Evolutionary conservation across 2,113 vertebrate species (phyloP).

Genomic region (Potamarius usumacintae): DNA sequence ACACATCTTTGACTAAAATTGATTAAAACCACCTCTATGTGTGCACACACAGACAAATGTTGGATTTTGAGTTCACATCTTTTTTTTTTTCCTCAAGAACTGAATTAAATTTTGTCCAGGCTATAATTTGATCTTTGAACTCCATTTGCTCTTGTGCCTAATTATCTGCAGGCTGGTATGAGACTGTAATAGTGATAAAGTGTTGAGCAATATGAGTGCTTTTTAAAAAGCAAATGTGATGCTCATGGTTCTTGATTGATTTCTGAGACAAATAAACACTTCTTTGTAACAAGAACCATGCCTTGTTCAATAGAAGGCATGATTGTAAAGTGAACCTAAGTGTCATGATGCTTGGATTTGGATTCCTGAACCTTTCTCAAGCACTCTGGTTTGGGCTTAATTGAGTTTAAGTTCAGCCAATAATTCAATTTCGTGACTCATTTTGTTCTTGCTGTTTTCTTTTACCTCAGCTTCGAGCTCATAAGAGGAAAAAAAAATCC

Average conservation of each 20-base stretch:
- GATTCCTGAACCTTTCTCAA: constrained; percentile 7
- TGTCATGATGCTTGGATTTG: neutral
- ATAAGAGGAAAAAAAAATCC: neutral
- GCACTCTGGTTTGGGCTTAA: constrained; percentile 4
- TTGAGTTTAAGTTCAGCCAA: constrained; percentile 31
- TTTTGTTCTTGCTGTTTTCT: neutral
- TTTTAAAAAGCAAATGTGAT: neutral
- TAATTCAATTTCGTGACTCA: constrained; percentile 20
- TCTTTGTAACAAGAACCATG: neutral
- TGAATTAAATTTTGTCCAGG: constrained; percentile 44
- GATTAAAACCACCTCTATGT: neutral
- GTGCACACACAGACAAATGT: neutral
- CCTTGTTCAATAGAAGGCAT: neutral
- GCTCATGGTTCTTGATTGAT: neutral
- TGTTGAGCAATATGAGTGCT: neutral
- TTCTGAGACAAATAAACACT: neutral
- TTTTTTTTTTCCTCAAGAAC: neutral
- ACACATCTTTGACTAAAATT: constrained; percentile 4
- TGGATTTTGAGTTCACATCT: constrained; percentile 15
- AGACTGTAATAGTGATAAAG: constrained; percentile 1
- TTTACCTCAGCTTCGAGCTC: constrained; percentile 21
- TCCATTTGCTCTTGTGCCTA: neutral
- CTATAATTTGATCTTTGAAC: constrained; percentile 43
- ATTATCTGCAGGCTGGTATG: neutral
- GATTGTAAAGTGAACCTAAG: neutral